Evolutionary conservation across 1,140 invertebrate species (phyloP).

Genomic region (Diabrotica undecimpunctata): DNA sequence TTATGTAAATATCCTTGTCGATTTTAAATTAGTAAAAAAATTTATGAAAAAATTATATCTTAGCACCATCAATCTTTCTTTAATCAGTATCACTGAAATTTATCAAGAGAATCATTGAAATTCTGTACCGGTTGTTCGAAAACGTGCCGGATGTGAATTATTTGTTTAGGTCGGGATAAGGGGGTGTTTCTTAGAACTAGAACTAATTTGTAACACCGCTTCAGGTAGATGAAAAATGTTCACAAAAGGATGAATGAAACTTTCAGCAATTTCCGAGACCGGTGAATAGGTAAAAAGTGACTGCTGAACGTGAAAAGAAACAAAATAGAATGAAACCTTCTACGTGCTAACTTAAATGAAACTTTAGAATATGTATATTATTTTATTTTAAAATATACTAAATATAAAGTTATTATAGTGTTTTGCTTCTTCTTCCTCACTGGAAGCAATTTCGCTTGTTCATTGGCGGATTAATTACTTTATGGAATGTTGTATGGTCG

Average conservation of each 20-base stretch:
- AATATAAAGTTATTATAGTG: no score
- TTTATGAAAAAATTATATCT: no score
- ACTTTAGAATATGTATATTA: no score
- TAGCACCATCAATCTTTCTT: no score
- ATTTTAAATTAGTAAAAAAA: no score
- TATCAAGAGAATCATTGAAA: constrained; percentile 24
- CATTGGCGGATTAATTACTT: no score
- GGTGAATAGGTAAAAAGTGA: constrained; percentile 3
- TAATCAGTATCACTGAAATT: constrained; percentile 13
- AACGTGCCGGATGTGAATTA: constrained; percentile 19
- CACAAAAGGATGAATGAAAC: constrained; percentile 23
- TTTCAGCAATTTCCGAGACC: constrained; percentile 4
- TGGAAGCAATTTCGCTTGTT: no score
- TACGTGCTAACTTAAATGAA: no score
- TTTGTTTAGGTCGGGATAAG: constrained; percentile 23
- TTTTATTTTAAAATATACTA: no score
- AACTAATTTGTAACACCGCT: constrained; percentile 21
- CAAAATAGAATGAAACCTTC: background rate
- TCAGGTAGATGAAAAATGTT: constrained; percentile 22
- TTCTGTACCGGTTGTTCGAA: constrained; percentile 18
- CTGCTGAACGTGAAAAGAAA: background rate
- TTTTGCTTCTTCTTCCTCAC: no score
- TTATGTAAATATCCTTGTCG: no score
- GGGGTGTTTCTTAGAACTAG: constrained; percentile 18
- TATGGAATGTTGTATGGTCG: no score